Percentiles rank a stretch among this genome's conserved stretches.
These are phyloP conservation scores for Muscidifurax raptorellus DNA, from an alignment of 1,140 invertebrate genomes.

Conservation along the genomic window DNA sequence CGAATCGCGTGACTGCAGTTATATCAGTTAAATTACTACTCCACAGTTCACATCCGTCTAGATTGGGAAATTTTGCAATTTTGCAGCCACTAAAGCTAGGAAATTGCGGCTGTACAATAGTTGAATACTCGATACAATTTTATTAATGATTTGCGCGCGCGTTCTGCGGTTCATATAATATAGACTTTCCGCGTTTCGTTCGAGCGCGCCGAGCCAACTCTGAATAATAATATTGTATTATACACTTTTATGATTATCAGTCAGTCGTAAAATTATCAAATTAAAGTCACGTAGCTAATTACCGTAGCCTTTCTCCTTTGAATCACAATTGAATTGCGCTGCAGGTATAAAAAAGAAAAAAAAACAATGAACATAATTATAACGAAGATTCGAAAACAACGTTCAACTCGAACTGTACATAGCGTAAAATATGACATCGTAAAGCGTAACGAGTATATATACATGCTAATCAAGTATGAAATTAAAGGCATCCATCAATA, in stretches of 20 bases:
- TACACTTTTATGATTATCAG: too few species aligned
- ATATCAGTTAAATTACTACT: constrained; percentile 17
- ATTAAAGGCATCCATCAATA: constrained; percentile 45
- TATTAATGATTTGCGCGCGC: constrained; percentile 7
- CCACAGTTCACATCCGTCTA: constrained; percentile 8
- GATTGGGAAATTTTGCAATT: constrained; percentile 21
- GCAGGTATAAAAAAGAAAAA: neutral
- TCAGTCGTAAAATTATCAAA: too few species aligned
- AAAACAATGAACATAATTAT: neutral
- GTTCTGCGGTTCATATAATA: neutral
- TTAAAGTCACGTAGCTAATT: too few species aligned
- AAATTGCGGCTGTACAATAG: constrained; percentile 16
- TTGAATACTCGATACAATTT: neutral
- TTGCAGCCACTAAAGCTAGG: neutral
- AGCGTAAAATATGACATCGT: constrained; percentile 28
- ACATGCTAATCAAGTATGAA: constrained; percentile 46
- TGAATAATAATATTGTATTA: too few species aligned
- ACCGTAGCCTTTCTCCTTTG: neutral
- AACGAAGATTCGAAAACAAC: too few species aligned
- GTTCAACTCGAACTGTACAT: neutral
- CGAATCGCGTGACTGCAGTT: neutral
- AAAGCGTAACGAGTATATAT: constrained; percentile 26
- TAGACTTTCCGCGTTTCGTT: neutral
- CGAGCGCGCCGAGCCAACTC: too few species aligned
- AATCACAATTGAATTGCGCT: too few species aligned